These are phyloP conservation scores for Liasis olivaceus DNA, from an alignment of 2,797 vertebrate species.

Conservation along the genomic window DNA sequence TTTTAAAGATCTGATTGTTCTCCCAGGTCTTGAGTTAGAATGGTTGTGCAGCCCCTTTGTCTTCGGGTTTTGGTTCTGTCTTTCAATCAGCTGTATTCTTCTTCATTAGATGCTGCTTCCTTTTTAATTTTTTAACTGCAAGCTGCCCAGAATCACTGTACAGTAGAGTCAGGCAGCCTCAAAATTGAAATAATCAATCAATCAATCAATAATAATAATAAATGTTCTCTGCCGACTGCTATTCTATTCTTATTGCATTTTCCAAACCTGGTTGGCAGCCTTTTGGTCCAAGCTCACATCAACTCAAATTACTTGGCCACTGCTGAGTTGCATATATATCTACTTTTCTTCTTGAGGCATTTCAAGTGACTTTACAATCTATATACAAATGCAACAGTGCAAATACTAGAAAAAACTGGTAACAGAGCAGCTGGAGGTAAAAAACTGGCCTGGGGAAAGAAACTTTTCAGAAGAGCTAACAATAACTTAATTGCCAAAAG, in stretches of 20 bases:
- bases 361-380: not conserved
- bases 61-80: no score
- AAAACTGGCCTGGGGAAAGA: constrained; percentile 1
- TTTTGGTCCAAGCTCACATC: accelerated
- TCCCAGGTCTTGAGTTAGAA: no score
- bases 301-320: not conserved
- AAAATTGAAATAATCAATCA: no score
- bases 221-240: no score
- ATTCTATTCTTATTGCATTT: not conserved
- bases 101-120: no score
- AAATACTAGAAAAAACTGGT: not conserved
- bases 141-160: no score
- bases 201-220: no score
- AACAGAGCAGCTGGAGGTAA: not conserved
- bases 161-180: no score
- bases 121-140: no score
- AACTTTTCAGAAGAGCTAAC: constrained; percentile 20
- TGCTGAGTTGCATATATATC: accelerated
- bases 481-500: not conserved
- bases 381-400: not conserved
- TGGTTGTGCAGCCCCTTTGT: no score
- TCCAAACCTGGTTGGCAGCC: not conserved
- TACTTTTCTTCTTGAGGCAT: not conserved
- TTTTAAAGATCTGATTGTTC: no score
- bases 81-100: no score